Base-by-base conservation (phyloP, 2,888 invertebrate genomes). In the Diadegma fenestrale region DNA sequence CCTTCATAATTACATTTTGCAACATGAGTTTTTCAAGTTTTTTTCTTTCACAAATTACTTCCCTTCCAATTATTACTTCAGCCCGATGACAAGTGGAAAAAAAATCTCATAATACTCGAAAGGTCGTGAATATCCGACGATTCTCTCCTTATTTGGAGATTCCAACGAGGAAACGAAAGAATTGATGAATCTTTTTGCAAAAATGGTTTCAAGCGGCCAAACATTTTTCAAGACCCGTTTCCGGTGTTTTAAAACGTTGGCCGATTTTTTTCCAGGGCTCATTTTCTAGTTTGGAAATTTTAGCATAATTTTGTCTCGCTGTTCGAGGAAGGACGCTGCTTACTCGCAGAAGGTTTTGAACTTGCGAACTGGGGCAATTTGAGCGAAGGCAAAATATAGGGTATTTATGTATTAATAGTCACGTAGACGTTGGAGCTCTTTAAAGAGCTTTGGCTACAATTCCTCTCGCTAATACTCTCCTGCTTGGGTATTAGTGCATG, bases 381-480 rank as follows among this genome's bases (percentile, higher is more conserved):
- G 30, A 85, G 85, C 63, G 19, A 30, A 43, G 37, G 78, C 61
- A 85, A 85, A 85, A 85, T 81, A 85, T 78, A 77, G 85, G 75
- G 77, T 73, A 85, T 80, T 80, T 76, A 81, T 76, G 54, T 76
- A 85, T 85, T 80, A 85, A 82, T 80, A 80, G 79, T 80, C 79
- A 51, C 73, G 71, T 76, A 82, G 82, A 54, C 54, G 85, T 54
- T 73, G 33, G 64, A 19, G 64, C 79, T 82, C 75, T 85, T 85
- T 71, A 76, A 76, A 81, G 54, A 17, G 37, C 71, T 79, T 64
- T 63, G 26, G 64, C 75, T 54, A 73, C 79, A 64, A 61, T 63
- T 80, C 26, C 33, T 30, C 58, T 58, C 45, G 41, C 51, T 54
- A n/a, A 45, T 72, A 51, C 63, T 61, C 45, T 76, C 37, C 33